Base-by-base conservation (phyloP, 2,113 vertebrate species). In the Trochalopteron elliotii region DNA sequence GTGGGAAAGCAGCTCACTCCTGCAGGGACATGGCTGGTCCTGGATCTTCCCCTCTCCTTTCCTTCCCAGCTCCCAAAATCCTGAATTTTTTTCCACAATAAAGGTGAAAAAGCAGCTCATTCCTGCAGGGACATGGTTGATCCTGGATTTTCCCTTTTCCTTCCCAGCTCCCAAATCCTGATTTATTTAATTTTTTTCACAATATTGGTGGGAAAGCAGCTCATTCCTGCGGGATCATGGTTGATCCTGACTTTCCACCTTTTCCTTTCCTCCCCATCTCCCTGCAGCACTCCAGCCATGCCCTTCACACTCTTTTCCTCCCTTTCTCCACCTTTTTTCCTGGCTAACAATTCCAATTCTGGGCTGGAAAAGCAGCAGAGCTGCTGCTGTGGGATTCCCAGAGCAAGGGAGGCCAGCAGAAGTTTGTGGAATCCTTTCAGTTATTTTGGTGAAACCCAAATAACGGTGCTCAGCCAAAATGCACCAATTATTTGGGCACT, bases 311-410 rank as follows among this genome's bases (percentile, higher is more conserved):
- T 55, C 52, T 86, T 65, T 35, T 16, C 52, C 52, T 39, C 45
- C 49, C 8, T 3, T 65, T 53, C 44, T 40, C 57, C 45, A 33
- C 31, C 2, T 44, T 60, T 39, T 79, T 27, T 72, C 21, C 55
- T 28, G 24, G 21, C 19, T 19, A 33, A 23, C 5, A 23, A 42
- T 25, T 33, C 69, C 72, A 75, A 11, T 5, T 30, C 11, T 8
- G 78, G 16, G n/a, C 7, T 37, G 60, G 22, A 17, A 50, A 94
- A 93, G 44, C 53, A 80, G 63, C 71, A 60, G 87, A 76, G 49
- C 44, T 60, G 59, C n/a, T 1, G 2, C n/a, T 1, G 2, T 1
- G 2, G 50, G 16, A 49, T 40, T 64, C 40, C 77, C 12, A 2
- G 60, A 11, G 19, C 35, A 10, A 4, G 18, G 44, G 44, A 70